These are phyloP conservation scores for Smittia sp. DNA, from an alignment of 2,888 invertebrate species.

Conservation along the genomic window DNA sequence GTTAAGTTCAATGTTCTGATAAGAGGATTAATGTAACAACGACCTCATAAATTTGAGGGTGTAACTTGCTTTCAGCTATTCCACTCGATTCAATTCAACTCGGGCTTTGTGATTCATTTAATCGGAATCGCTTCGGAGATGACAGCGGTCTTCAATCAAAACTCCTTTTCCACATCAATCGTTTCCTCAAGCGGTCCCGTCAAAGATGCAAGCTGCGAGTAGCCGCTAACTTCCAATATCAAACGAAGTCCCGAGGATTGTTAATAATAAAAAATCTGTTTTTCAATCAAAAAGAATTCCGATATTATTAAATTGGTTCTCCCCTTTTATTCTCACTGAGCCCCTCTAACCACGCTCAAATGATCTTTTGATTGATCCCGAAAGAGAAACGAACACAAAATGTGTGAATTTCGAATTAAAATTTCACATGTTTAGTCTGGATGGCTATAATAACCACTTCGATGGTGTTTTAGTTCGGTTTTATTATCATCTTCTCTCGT, in stretches of 20 bases:
- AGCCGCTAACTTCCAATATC: slow-evolving; percentile 10
- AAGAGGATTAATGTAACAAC: too few species aligned
- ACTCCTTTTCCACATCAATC: too few species aligned
- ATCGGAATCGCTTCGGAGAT: too few species aligned
- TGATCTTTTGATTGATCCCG: slow-evolving; percentile 38
- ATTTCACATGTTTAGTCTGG: slow-evolving; percentile 15
- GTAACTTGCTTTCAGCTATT: too few species aligned
- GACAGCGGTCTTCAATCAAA: too few species aligned
- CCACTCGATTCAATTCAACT: too few species aligned
- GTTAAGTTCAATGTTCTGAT: too few species aligned
- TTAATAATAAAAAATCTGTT: not conserved
- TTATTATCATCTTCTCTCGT: slow-evolving; percentile 21
- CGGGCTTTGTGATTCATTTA: too few species aligned
- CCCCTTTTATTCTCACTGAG: not conserved
- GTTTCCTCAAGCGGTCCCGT: not conserved
- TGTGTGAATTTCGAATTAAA: slow-evolving; percentile 40
- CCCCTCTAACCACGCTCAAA: not conserved
- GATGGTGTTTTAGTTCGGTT: not conserved
- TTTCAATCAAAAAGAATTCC: slow-evolving; percentile 26
- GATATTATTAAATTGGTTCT: not conserved
- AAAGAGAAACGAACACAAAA: slow-evolving; percentile 7
- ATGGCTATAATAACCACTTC: slow-evolving; percentile 31
- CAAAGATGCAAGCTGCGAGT: slow-evolving; percentile 15
- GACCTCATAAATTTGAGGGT: too few species aligned
- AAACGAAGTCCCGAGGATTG: not conserved